Base-by-base conservation (phyloP, 2,888 invertebrate genomes). In the Glyphotaelius pellucidus region DNA sequence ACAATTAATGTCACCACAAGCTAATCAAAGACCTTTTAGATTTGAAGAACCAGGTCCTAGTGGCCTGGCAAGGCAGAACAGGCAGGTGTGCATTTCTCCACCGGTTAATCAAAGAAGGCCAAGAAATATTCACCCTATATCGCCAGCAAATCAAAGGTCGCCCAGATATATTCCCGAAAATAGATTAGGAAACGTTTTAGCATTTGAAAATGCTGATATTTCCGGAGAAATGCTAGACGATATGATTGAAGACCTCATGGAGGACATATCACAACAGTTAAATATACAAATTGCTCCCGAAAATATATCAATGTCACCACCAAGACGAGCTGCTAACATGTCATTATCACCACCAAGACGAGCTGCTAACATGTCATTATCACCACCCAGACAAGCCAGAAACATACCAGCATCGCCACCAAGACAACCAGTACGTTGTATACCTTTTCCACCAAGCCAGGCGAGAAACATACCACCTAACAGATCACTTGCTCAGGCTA, bases 261-360 rank as follows among this genome's bases (percentile, higher is more conserved):
- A 86, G 11, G 86, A 86, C 15, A 86, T 86, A 86, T 86, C 86
- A 19, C 86, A 30, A 42, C 47, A 32, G 15, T 42, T 86, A 30
- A n/a, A n/a, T 42, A 4, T n/a, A 30, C 85, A 86, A 86, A 47
- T 1, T 83, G 83, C 7, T 35, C 35, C 81, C 3, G 81, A 31
- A 15, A 19, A 32, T 11, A 31, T 30, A 32, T 81, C 81, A 12
- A 5, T 81, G 32, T 31, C 81, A 81, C 31, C 31, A 25, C 83
- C 83, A 5, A 67, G 67, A 67, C 52, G 19, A 19, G 52, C 81
- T 32, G 81, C 15, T 5, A 25, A 38, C 15, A 83, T 32, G 83
- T 35, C 83, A 5, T 14, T 83, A 83, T 32, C 83, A 35, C 19
- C 32, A 11, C 83, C 83, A 1, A 67, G 25, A n/a, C 9, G 0